Conservation (phyloP, 2,888 invertebrate species). For the Lithophane semibrunnea region DNA sequence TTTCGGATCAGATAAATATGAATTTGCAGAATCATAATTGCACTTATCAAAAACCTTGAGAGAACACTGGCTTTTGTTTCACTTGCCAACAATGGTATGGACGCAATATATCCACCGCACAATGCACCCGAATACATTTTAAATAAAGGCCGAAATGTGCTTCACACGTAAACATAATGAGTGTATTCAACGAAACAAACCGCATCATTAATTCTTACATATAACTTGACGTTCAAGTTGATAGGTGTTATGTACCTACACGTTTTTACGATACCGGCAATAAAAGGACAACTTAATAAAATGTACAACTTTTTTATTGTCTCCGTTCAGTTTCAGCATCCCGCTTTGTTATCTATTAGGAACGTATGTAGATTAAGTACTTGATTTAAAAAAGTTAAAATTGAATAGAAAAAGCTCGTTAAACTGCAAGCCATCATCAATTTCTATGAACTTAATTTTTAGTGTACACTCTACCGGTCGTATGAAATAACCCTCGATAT, state of each 20-base stretch:
- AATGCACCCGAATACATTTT: conserved; percentile 72
- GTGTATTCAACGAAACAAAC: conserved; percentile 60
- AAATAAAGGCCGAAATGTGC: conserved; percentile 73
- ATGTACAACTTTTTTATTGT: neutral
- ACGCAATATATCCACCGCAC: conserved; percentile 69
- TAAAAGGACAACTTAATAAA: neutral
- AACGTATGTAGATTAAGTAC: neutral
- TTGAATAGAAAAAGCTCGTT: neutral
- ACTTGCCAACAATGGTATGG: conserved; percentile 74
- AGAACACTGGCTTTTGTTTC: conserved; percentile 78
- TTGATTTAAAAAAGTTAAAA: no score
- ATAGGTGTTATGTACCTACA: conserved; percentile 3
- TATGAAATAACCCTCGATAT: neutral
- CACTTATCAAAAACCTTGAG: conserved; percentile 77
- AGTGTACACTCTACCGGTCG: neutral
- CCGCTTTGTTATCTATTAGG: neutral
- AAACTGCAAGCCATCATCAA: neutral
- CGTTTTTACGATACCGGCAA: conserved; percentile 22
- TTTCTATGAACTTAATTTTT: conserved; percentile 6
- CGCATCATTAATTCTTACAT: conserved; percentile 59
- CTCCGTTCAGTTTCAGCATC: neutral
- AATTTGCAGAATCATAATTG: conserved; percentile 76
- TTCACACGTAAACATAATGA: conserved; percentile 73
- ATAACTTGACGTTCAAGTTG: conserved; percentile 37
- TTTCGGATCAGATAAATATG: conserved; percentile 75